Percentiles rank a stretch among this genome's conserved stretches.
Conservation (phyloP, 2,113 vertebrate genomes). For the Microtus richardsoni region DNA sequence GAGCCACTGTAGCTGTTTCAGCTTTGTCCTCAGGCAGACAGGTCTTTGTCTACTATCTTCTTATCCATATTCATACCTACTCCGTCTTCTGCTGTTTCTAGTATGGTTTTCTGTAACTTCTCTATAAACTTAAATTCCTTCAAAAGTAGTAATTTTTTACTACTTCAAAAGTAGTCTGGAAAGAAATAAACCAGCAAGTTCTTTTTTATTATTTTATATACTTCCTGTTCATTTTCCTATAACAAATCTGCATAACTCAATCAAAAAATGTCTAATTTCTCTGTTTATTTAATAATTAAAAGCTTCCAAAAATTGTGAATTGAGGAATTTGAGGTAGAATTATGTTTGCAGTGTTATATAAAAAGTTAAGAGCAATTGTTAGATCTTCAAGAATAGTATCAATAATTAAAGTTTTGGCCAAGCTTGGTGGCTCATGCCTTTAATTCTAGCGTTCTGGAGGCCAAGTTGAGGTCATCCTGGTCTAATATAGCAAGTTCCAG, state of each 20-base stretch:
- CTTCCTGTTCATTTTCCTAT: conserved; percentile 33
- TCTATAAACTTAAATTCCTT: conserved; percentile 55
- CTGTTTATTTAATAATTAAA: conserved; percentile 10
- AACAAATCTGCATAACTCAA: conserved; percentile 4
- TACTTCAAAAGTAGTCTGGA: conserved; percentile 49
- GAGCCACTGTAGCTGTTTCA: conserved; percentile 1
- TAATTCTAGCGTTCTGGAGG: not conserved
- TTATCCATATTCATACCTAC: not conserved
- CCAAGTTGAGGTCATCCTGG: not conserved
- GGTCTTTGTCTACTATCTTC: not conserved
- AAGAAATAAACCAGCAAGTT: conserved; percentile 53
- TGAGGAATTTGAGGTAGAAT: not conserved
- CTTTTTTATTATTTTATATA: not conserved
- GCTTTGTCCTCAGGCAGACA: conserved; percentile 33
- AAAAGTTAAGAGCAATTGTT: conserved; percentile 41
- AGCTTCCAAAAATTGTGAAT: not conserved
- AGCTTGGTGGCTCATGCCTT: not conserved
- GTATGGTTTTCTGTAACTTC: conserved; percentile 4
- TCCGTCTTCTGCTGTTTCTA: conserved; percentile 49
- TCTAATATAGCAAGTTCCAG: not conserved
- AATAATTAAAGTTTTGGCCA: not conserved
- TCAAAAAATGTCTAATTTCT: conserved; percentile 51
- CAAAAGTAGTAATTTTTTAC: conserved; percentile 39
- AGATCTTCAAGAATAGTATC: conserved; percentile 31
- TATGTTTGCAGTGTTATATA: not conserved